These are phyloP conservation scores for Ephydatia muelleri DNA, from an alignment of 37 sponge, comb jelly and placozoan species.

Conservation along the genomic window DNA sequence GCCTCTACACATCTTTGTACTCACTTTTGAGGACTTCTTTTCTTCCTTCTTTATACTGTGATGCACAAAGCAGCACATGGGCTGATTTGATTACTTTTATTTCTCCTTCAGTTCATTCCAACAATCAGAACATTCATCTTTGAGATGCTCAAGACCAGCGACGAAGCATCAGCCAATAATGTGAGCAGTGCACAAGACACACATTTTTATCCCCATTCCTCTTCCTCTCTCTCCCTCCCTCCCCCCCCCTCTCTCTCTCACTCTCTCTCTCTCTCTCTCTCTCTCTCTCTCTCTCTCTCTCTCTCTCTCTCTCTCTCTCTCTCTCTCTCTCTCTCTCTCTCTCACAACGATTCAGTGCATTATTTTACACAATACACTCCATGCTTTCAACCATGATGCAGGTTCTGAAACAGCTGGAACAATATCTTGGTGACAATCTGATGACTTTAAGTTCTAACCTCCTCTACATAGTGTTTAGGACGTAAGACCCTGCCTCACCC, in stretches of 20 bases:
- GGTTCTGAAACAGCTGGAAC: not conserved
- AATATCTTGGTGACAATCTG: not conserved
- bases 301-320: constrained; percentile 10
- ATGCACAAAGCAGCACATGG: too few relatives aligned
- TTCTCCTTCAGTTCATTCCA: not conserved
- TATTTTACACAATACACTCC: constrained; percentile 53
- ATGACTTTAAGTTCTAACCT: not conserved
- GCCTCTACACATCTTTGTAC: too few relatives aligned
- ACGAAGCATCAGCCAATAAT: not conserved
- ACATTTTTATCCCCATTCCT: not conserved
- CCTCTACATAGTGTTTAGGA: not conserved
- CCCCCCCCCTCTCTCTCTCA: not conserved
- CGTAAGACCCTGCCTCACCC: not conserved
- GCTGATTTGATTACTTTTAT: not conserved
- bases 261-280: not conserved
- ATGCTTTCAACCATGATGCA: not conserved
- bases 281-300: constrained; percentile 21
- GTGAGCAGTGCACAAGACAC: not conserved
- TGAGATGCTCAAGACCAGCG: not conserved
- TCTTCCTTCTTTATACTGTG: too few relatives aligned
- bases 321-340: constrained; percentile 18
- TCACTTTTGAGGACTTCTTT: too few relatives aligned
- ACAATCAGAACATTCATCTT: not conserved
- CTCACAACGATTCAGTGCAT: constrained; percentile 17
- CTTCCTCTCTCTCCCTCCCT: not conserved